Evolutionary conservation across 2,888 invertebrate genomes (phyloP), one percentile per base, ranked within the genome.

Genomic region (Polylopha cassiicola): DNA sequence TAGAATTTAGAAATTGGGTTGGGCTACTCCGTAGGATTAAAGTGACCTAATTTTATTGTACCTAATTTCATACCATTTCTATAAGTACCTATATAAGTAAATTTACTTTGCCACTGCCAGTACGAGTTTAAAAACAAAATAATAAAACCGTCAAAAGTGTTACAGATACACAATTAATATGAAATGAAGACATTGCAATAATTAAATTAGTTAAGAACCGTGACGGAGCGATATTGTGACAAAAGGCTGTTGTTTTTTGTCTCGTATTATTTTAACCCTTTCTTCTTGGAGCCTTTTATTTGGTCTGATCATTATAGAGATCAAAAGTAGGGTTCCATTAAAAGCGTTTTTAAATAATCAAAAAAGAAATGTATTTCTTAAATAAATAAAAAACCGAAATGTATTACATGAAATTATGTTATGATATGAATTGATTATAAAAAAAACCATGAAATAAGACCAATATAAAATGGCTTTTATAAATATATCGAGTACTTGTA

Each of bases 151-250:
- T 32, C 8, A 20, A 18, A 4, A 28, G 21, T 41, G 38, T 30
- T 46, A 43, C 43, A 43, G 30, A 41, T 41, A 43, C 34, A 37
- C 43, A 47, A 43, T 45, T 29, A 41, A 34, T 46, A 43, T 39
- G 37, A 41, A 36, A 39, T 37, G 33, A 46, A 43, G 43, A 30
- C 30, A 34, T 41, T 39, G 42, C 41, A 46, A 44, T 50, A 58
- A 58, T 57, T 58, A 57, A 51, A 50, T 52, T 47, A 46, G 53
- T 57, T 59, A 59, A 49, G 46, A 48, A 44, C 9, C 43, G 30
- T 59, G 58, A 59, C 53, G 32, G 1, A 13, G 44, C 55, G 34
- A 17, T 27, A 17, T 32, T 23, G 37, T 23, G 10, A 38, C 22
- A 38, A 43, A 32, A 33, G 38, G 32, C 15, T 28, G 32, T 33